Conservation (phyloP, 2,888 invertebrate species). For the Abrostola tripartita region DNA sequence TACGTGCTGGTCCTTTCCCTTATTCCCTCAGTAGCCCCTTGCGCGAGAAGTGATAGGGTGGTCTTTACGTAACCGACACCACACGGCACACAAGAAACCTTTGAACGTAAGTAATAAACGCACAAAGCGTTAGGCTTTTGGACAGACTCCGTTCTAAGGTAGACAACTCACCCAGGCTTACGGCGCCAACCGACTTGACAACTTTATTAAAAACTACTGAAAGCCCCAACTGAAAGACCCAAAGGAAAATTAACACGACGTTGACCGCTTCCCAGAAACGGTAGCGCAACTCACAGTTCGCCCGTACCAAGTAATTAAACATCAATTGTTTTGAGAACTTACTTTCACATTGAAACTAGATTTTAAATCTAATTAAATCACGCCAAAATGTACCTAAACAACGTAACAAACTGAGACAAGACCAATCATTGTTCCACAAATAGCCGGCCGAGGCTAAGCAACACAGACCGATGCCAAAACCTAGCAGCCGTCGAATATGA, state of each 20-base stretch:
- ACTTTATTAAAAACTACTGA: slow-evolving; percentile 10
- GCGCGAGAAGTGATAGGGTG: slow-evolving; percentile 37
- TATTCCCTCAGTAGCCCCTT: slow-evolving; percentile 33
- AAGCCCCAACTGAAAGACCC: background rate
- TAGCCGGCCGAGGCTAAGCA: slow-evolving; percentile 82
- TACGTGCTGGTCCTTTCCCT: slow-evolving; percentile 4
- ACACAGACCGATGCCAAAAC: slow-evolving; percentile 87
- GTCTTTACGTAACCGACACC: slow-evolving; percentile 32
- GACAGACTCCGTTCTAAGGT: slow-evolving; percentile 18
- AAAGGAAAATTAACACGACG: background rate
- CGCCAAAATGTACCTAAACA: slow-evolving; percentile 67
- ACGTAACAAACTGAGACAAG: slow-evolving; percentile 80
- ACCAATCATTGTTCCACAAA: slow-evolving; percentile 85
- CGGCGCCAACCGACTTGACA: background rate
- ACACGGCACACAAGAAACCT: slow-evolving; percentile 47
- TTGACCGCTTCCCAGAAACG: slow-evolving; percentile 6
- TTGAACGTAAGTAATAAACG: slow-evolving; percentile 52
- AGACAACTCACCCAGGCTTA: slow-evolving; percentile 18
- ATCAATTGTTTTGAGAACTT: slow-evolving; percentile 13
- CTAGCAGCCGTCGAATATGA: slow-evolving; percentile 87
- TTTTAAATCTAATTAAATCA: slow-evolving; percentile 44
- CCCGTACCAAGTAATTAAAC: slow-evolving; percentile 12
- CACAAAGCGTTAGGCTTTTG: slow-evolving; percentile 41
- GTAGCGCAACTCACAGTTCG: slow-evolving; percentile 7
- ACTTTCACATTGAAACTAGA: slow-evolving; percentile 5